A percentile compares a stretch with the other conserved stretches of the same genome.
Conservation (phyloP, 2,888 invertebrate genomes). For the Erpobdella octoculata region DNA sequence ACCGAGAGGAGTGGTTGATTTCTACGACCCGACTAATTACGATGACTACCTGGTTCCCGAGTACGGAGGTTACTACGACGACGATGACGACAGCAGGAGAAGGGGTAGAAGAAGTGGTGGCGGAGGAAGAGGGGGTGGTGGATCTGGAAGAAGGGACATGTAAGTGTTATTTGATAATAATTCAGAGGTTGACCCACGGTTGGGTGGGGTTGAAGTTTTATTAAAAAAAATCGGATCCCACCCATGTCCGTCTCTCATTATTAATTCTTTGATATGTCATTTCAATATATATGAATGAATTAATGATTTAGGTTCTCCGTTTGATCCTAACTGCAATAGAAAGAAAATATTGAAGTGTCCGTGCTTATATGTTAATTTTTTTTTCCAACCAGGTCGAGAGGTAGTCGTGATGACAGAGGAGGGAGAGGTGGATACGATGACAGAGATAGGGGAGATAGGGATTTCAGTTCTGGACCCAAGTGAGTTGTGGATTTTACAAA, state of each 20-base stretch:
- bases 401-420: not conserved
- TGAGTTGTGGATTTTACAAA: not conserved
- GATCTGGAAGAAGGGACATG: constrained; percentile 2
- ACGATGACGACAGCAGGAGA: constrained; percentile 14
- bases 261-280: no score
- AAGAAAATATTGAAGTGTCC: no score
- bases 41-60: constrained; percentile 16
- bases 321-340: not conserved
- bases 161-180: no score
- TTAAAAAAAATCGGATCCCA: no score
- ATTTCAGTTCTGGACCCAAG: not conserved
- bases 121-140: not conserved
- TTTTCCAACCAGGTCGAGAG: not conserved
- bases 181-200: no score
- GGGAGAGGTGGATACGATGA: constrained; percentile 20
- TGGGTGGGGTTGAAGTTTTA: no score
- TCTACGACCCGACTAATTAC: constrained; percentile 30
- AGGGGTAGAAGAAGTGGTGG: not conserved
- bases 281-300: no score
- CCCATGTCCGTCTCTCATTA: no score
- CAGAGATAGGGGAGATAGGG: constrained; percentile 10
- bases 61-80: constrained; percentile 29
- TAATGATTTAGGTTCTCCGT: not conserved
- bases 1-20: constrained; percentile 21
- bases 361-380: no score